phyloP scores from a whole-genome alignment of 2,888 invertebrate genomes.

The Volucella bombylans region DNA sequence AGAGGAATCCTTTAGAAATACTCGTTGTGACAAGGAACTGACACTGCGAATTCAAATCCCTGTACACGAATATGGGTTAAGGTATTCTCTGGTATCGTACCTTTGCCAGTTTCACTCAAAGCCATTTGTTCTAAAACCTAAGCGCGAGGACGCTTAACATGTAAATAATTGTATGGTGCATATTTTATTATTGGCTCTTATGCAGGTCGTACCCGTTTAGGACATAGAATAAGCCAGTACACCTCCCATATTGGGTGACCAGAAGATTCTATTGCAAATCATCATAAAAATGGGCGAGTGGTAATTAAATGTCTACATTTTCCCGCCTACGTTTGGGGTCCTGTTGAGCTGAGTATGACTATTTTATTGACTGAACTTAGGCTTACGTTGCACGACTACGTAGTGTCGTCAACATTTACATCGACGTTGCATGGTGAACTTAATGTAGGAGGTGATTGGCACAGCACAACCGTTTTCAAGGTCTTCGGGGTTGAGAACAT shows the following conservation, averaged over 20 bases:
- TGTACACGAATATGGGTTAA: constrained; percentile 10
- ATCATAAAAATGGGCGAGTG: constrained; percentile 29
- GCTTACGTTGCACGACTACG: constrained; percentile 38
- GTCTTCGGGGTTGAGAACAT: constrained; percentile 43
- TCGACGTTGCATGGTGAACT: neutral
- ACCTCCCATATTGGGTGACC: neutral
- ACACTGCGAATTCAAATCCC: constrained; percentile 17
- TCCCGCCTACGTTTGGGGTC: neutral
- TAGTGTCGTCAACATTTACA: neutral
- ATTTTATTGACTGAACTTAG: constrained; percentile 33
- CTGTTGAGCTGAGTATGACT: constrained; percentile 31
- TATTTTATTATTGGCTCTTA: constrained; percentile 42
- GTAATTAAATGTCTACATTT: constrained; percentile 31
- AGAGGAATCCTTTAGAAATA: neutral
- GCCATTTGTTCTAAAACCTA: constrained; percentile 13
- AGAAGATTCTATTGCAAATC: constrained; percentile 18
- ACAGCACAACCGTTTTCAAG: constrained; percentile 64
- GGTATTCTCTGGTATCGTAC: too few species aligned
- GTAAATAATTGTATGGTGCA: constrained; percentile 46
- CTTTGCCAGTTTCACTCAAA: constrained; percentile 24
- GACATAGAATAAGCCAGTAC: neutral
- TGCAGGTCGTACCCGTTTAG: constrained; percentile 7
- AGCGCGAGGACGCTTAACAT: constrained; percentile 29
- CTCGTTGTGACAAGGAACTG: neutral
- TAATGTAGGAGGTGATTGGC: constrained; percentile 55